Conservation (phyloP, 2,888 invertebrate genomes). For the Micoletzkya japonica region DNA sequence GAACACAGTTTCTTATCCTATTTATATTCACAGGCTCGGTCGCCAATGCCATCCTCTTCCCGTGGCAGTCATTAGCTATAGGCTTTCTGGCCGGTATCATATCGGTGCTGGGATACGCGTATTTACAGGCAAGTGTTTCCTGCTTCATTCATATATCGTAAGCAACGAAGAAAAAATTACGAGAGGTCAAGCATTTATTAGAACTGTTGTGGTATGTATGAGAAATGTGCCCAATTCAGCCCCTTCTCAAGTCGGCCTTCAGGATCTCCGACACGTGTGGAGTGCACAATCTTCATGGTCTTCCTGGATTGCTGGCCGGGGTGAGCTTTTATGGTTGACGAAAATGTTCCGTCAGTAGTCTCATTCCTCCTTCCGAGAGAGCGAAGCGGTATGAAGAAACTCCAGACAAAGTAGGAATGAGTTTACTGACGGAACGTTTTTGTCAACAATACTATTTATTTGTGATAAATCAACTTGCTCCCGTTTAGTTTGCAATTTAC, state of each 20-base stretch:
- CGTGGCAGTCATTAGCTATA: conserved; percentile 61
- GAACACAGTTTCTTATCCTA: neutral
- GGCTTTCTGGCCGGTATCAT: conserved; percentile 58
- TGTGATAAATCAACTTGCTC: conserved; percentile 25
- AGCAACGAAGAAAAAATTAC: too few relatives aligned
- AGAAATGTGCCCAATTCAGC: too few relatives aligned
- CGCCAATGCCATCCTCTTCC: conserved; percentile 66
- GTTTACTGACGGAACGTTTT: too few relatives aligned
- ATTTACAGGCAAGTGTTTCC: too few relatives aligned
- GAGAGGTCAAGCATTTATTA: too few relatives aligned
- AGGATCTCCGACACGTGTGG: conserved; percentile 86
- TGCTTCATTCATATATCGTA: too few relatives aligned
- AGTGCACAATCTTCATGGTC: conserved; percentile 92
- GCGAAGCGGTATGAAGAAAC: too few relatives aligned
- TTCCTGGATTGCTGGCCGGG: conserved; percentile 87
- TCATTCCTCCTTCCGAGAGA: too few relatives aligned
- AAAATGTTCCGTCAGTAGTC: too few relatives aligned
- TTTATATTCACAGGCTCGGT: conserved; percentile 49
- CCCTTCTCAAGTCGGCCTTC: conserved; percentile 60
- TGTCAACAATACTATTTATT: neutral
- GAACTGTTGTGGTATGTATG: too few relatives aligned
- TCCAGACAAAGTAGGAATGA: too few relatives aligned
- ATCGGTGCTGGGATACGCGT: conserved; percentile 62
- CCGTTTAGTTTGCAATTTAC: too few relatives aligned
- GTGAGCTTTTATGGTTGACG: conserved; percentile 66